A percentile compares a stretch with the other conserved stretches of the same genome.
Evolutionary conservation across 35 echinoderm and acorn worm species (phyloP).

Genomic region (Nesometra sesokonis): DNA sequence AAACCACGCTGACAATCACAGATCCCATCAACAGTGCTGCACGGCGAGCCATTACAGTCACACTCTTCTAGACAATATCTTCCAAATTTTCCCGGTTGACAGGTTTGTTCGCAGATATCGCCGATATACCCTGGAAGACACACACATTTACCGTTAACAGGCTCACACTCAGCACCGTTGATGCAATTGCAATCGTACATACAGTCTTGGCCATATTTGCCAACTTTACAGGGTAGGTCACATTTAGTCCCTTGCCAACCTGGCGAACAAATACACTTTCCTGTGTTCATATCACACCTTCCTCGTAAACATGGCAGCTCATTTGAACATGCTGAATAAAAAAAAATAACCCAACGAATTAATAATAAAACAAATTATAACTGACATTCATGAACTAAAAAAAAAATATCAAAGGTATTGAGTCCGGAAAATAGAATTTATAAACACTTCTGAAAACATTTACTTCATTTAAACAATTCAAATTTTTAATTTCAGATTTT

Average conservation of each 20-base stretch:
- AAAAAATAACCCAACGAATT: not conserved
- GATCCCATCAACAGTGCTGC: constrained; percentile 39
- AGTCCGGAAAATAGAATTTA: too few species aligned
- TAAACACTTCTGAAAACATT: too few species aligned
- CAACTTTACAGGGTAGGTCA: not conserved
- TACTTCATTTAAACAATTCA: too few species aligned
- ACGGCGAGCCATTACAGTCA: constrained; percentile 57
- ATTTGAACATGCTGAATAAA: not conserved
- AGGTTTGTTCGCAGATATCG: constrained; percentile 44
- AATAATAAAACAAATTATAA: not conserved
- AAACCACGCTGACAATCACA: constrained; percentile 34
- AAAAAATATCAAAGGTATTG: too few species aligned
- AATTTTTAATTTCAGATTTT: too few species aligned
- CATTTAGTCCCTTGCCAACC: not conserved
- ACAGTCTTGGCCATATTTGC: not conserved
- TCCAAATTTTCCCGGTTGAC: constrained; percentile 52
- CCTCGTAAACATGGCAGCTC: not conserved
- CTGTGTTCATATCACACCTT: not conserved
- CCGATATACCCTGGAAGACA: constrained; percentile 34
- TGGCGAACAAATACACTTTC: not conserved
- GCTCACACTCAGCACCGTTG: constrained; percentile 28
- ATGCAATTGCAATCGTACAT: not conserved
- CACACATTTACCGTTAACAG: constrained; percentile 18
- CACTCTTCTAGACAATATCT: constrained; percentile 42
- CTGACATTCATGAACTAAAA: too few species aligned